Conservation (phyloP, 2,797 vertebrate species). For the Centropyge bicolor region DNA sequence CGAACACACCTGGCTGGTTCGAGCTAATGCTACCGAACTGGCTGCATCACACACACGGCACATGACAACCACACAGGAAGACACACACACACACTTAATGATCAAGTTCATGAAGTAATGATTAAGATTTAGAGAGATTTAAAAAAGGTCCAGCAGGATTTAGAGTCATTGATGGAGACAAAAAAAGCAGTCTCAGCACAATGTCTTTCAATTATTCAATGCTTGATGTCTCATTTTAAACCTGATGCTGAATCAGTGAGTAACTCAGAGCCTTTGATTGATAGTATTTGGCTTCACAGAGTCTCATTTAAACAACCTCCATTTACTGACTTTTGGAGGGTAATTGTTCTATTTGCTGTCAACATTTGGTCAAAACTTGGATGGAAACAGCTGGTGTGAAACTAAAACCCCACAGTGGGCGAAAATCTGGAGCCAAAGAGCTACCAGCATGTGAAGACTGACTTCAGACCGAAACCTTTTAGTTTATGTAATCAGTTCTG, state of each 20-base stretch:
- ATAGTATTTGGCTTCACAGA: neutral
- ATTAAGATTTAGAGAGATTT: neutral
- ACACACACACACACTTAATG: neutral
- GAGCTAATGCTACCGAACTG: neutral
- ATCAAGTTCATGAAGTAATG: neutral
- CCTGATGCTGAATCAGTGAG: neutral
- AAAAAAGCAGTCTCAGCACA: neutral
- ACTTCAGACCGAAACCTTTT: neutral
- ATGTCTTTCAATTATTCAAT: neutral
- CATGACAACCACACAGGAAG: neutral
- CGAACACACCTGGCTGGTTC: slow-evolving; percentile 23
- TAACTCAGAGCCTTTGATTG: neutral
- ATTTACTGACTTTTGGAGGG: neutral
- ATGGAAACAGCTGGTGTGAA: neutral
- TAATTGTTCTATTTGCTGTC: neutral
- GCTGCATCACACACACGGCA: neutral
- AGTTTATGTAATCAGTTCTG: neutral
- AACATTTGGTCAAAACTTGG: neutral
- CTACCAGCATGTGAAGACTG: neutral
- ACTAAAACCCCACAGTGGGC: neutral
- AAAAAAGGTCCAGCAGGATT: neutral
- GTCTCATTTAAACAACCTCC: neutral
- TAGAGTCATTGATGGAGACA: neutral
- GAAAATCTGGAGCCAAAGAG: neutral
- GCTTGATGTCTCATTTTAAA: neutral